These are phyloP conservation scores for Clarias fuscus DNA, from an alignment of 2,797 vertebrate species.

Conservation along the genomic window DNA sequence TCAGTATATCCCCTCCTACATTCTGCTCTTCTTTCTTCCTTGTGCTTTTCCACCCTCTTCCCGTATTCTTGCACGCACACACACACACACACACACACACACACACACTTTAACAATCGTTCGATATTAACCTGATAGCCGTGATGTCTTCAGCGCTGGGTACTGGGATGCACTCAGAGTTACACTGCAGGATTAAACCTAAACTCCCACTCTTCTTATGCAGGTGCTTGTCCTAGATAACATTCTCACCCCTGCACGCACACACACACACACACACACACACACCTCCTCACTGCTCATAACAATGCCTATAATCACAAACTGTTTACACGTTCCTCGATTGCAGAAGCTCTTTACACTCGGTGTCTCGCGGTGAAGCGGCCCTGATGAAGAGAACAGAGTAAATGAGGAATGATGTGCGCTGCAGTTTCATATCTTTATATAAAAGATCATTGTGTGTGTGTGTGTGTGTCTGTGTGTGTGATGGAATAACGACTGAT, in stretches of 20 bases:
- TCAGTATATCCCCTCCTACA: constrained; percentile 1
- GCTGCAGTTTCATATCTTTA: not conserved
- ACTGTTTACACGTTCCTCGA: constrained; percentile 20
- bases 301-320: constrained; percentile 7
- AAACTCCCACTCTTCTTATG: constrained; percentile 13
- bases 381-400: not conserved
- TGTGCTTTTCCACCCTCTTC: not conserved
- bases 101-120: not conserved
- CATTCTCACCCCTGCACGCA: constrained; percentile 31
- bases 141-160: not conserved
- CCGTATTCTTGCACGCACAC: not conserved
- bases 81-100: too few species aligned
- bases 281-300: constrained; percentile 26
- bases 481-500: not conserved
- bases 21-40: not conserved
- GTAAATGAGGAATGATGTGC: not conserved
- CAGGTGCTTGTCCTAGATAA: constrained; percentile 26
- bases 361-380: not conserved
- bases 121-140: not conserved
- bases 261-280: constrained; percentile 30
- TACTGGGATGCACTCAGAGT: not conserved
- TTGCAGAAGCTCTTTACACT: constrained; percentile 20
- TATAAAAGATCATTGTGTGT: not conserved
- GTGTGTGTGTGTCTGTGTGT: not conserved
- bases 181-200: not conserved